phyloP scores from a whole-genome alignment of 2,888 invertebrate genomes.

The Hyposoter didymator region DNA sequence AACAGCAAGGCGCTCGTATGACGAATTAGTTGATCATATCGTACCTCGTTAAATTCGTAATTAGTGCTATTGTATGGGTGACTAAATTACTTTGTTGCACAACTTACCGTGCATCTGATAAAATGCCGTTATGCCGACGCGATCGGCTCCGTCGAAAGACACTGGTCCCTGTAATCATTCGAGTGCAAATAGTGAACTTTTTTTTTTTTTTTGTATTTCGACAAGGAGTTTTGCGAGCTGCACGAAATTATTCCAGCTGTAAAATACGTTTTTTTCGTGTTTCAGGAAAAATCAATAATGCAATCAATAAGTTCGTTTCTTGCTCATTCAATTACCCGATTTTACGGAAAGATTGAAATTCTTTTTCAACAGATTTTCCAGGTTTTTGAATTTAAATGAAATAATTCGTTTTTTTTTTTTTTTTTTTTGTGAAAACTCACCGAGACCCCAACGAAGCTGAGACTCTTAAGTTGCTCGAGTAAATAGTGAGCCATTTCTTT shows the following conservation, averaged over 20 bases:
- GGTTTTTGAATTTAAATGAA: not conserved
- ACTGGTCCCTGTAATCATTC: constrained; percentile 90
- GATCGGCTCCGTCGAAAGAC: constrained; percentile 94
- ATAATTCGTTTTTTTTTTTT: not conserved
- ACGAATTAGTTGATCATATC: constrained; percentile 1
- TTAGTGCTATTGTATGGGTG: not conserved
- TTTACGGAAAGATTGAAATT: not conserved
- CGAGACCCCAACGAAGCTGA: constrained; percentile 94
- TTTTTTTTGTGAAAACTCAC: constrained; percentile 86
- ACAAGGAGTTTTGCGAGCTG: too few species aligned
- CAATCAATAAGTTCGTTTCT: not conserved
- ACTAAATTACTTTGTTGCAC: not conserved
- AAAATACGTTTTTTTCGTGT: not conserved
- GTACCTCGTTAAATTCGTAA: constrained; percentile 33
- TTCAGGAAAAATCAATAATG: not conserved
- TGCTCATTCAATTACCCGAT: not conserved
- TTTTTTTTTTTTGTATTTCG: not conserved
- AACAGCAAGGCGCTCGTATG: not conserved
- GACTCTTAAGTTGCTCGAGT: constrained; percentile 88
- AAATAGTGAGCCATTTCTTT: constrained; percentile 90
- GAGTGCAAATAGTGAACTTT: not conserved
- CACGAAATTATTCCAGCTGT: not conserved
- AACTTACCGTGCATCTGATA: constrained; percentile 93
- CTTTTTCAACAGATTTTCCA: not conserved
- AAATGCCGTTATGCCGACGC: constrained; percentile 94